Conservation (phyloP, 2,113 vertebrate species). For the Bothrops jararaca region DNA sequence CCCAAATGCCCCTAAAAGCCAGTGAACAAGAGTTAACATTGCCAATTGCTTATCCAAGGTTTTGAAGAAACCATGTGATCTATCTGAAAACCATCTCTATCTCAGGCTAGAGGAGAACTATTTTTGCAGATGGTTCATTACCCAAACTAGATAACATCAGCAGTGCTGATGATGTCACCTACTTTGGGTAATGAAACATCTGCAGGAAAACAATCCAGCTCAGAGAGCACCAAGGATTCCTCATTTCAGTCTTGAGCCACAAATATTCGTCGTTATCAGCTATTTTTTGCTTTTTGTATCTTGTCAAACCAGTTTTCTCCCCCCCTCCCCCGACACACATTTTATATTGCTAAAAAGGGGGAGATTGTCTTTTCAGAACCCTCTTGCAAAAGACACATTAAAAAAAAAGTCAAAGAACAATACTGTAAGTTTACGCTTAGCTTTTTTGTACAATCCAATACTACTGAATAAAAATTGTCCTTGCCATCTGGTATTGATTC, state of each 20-base stretch:
- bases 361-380: constrained; percentile 47
- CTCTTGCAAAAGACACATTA: constrained; percentile 46
- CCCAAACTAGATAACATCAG: not conserved
- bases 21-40: not conserved
- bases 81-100: not conserved
- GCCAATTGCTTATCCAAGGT: not conserved
- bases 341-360: constrained; percentile 45
- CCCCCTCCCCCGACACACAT: not conserved
- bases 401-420: constrained; percentile 48
- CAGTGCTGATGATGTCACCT: not conserved
- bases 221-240: not conserved
- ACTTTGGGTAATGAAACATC: not conserved
- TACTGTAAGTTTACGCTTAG: constrained; percentile 42
- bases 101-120: not conserved
- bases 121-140: not conserved
- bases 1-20: not conserved
- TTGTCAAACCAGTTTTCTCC: not conserved
- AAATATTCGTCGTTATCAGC: not conserved
- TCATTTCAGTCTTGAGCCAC: not conserved
- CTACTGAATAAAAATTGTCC: constrained; percentile 47
- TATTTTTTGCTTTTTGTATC: not conserved
- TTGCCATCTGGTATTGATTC: constrained; percentile 65
- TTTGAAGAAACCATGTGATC: not conserved
- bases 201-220: not conserved
- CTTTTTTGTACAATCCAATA: not conserved